Evolutionary conservation across 2,888 invertebrate species (phyloP).

Genomic region (Zygogramma bicolorata): DNA sequence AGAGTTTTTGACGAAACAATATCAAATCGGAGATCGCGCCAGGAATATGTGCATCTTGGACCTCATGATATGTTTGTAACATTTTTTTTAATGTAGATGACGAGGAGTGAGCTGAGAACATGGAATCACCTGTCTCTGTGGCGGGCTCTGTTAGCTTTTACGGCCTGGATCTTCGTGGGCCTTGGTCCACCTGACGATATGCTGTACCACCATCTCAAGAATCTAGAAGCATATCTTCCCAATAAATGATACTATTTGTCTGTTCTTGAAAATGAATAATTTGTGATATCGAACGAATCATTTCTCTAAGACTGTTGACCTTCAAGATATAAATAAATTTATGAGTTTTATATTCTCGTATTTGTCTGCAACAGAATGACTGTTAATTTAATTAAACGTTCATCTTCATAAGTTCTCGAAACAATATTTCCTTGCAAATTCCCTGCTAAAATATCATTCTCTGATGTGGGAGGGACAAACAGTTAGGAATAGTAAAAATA

Average conservation of each 20-base stretch:
- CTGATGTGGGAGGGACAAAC: not conserved
- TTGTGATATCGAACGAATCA: slow-evolving; percentile 27
- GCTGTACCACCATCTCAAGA: slow-evolving; percentile 68
- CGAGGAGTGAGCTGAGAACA: slow-evolving; percentile 69
- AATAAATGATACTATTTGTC: slow-evolving; percentile 49
- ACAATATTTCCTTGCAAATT: too few relatives aligned
- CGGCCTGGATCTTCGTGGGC: slow-evolving; percentile 72
- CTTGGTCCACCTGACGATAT: slow-evolving; percentile 70
- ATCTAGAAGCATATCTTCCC: slow-evolving; percentile 60
- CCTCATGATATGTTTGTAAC: too few relatives aligned
- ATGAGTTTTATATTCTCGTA: not conserved
- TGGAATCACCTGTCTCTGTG: slow-evolving; percentile 75
- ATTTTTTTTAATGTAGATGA: slow-evolving; percentile 65
- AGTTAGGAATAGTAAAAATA: slow-evolving; percentile 37
- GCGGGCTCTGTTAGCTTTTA: slow-evolving; percentile 72
- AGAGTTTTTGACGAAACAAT: too few relatives aligned
- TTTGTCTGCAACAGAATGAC: too few relatives aligned
- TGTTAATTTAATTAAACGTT: too few relatives aligned
- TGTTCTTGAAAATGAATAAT: slow-evolving; percentile 20
- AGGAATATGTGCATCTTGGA: too few relatives aligned
- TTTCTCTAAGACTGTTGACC: slow-evolving; percentile 33
- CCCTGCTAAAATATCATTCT: too few relatives aligned
- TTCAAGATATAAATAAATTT: slow-evolving; percentile 26
- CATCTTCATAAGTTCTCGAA: too few relatives aligned
- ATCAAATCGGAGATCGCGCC: too few relatives aligned